phyloP scores from a whole-genome alignment of 2,113 vertebrate genomes.

The Okapia johnstoni region DNA sequence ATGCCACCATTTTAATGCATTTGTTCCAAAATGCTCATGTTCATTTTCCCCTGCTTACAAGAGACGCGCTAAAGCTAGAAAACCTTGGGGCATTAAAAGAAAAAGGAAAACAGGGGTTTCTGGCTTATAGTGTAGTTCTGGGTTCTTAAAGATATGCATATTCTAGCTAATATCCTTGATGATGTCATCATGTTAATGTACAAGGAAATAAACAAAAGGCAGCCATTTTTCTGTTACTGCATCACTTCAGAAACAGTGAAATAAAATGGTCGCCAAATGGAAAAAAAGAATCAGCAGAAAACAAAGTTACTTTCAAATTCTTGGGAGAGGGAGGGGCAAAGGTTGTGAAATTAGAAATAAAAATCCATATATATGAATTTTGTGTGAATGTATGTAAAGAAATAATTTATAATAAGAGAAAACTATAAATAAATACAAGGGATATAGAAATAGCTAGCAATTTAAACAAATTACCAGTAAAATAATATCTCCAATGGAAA shows the following conservation, averaged over 20 bases:
- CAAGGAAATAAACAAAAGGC: constrained; percentile 83
- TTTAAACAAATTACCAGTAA: constrained; percentile 62
- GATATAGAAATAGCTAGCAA: constrained; percentile 57
- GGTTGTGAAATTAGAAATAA: not conserved
- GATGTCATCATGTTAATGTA: constrained; percentile 77
- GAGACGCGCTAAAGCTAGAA: constrained; percentile 17
- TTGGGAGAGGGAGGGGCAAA: not conserved
- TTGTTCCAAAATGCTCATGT: constrained; percentile 25
- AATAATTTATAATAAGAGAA: constrained; percentile 52
- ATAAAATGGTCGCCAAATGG: constrained; percentile 70
- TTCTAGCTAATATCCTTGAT: constrained; percentile 69
- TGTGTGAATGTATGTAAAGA: not conserved
- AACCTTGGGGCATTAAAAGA: constrained; percentile 36
- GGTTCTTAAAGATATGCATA: constrained; percentile 67
- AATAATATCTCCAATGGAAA: constrained; percentile 56
- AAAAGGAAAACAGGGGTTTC: not conserved
- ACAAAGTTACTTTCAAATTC: constrained; percentile 39
- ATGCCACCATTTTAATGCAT: constrained; percentile 64
- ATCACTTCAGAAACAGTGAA: constrained; percentile 65
- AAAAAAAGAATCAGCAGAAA: constrained; percentile 64
- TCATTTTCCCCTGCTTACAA: constrained; percentile 20
- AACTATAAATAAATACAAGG: constrained; percentile 43
- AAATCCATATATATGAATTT: not conserved
- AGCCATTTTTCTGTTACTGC: constrained; percentile 79
- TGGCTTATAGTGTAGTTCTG: constrained; percentile 59